phyloP scores from a whole-genome alignment of 2,797 vertebrate species.

The Odontamblyopus rebecca region DNA sequence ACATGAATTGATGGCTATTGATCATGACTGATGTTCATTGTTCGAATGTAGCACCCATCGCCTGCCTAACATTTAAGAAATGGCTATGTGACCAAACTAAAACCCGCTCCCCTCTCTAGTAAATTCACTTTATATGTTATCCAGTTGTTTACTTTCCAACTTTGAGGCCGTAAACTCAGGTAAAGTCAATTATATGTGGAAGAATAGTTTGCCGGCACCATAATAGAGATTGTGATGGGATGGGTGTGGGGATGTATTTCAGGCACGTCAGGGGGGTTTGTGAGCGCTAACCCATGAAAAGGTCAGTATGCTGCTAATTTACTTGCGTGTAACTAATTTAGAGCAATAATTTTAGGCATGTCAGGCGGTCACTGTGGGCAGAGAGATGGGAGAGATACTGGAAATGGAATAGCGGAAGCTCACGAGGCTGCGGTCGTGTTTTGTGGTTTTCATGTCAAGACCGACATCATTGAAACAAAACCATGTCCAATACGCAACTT shows the following conservation, averaged over 20 bases:
- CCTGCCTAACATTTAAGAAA: conserved; percentile 61
- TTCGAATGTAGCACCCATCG: conserved; percentile 68
- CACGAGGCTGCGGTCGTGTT: conserved; percentile 27
- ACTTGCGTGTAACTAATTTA: conserved; percentile 53
- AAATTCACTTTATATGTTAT: conserved; percentile 23
- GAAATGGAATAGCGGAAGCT: conserved; percentile 27
- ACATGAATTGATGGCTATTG: conserved; percentile 68
- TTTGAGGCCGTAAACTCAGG: conserved; percentile 15
- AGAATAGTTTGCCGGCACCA: conserved; percentile 31
- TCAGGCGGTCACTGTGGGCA: conserved; percentile 44
- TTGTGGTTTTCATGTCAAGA: not conserved
- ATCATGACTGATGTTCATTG: conserved; percentile 71
- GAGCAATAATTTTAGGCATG: conserved; percentile 46
- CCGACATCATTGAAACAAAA: too few relatives aligned
- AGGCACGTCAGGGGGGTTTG: conserved; percentile 31
- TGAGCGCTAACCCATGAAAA: conserved; percentile 40
- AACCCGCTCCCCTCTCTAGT: conserved; percentile 28
- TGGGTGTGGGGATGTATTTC: conserved; percentile 22
- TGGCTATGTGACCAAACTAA: conserved; percentile 47
- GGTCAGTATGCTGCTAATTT: conserved; percentile 53
- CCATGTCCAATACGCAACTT: too few relatives aligned
- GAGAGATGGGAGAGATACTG: conserved; percentile 44
- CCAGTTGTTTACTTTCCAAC: conserved; percentile 14
- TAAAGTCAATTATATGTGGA: conserved; percentile 39
- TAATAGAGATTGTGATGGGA: conserved; percentile 28